Evolutionary conservation across 2,113 vertebrate genomes (phyloP).

Genomic region (Oreochromis aureus): DNA sequence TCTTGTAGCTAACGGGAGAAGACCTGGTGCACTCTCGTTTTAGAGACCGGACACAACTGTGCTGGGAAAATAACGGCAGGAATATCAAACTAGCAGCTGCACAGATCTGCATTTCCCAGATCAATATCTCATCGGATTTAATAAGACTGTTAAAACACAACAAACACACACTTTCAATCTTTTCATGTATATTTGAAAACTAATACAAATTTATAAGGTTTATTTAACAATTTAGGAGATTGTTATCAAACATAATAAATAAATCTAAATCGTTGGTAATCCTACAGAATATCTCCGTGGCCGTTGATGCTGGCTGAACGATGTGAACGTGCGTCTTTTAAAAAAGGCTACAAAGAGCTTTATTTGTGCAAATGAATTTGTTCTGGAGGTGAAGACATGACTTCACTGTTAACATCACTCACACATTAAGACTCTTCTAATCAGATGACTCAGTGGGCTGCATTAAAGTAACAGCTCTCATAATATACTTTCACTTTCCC

Average conservation of each 20-base stretch:
- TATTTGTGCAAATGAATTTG: neutral
- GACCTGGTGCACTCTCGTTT: neutral
- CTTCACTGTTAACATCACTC: neutral
- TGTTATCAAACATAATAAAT: neutral
- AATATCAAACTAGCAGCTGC: neutral
- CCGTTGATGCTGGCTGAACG: neutral
- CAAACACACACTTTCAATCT: neutral
- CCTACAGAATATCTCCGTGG: accelerated
- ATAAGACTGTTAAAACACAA: neutral
- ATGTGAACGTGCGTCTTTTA: neutral
- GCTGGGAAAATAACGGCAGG: neutral
- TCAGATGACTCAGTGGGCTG: neutral
- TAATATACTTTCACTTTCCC: neutral
- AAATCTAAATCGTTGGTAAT: neutral
- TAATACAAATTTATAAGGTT: neutral
- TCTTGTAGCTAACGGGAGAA: neutral
- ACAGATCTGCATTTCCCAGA: neutral
- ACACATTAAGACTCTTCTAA: neutral
- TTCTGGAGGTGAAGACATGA: neutral
- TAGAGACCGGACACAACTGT: neutral
- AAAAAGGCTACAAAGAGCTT: neutral
- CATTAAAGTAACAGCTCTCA: neutral
- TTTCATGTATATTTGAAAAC: neutral
- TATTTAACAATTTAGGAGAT: neutral
- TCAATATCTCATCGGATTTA: neutral